These are phyloP conservation scores for Ophioninae sp. DNA, from an alignment of 2,888 invertebrate genomes.

Conservation along the genomic window DNA sequence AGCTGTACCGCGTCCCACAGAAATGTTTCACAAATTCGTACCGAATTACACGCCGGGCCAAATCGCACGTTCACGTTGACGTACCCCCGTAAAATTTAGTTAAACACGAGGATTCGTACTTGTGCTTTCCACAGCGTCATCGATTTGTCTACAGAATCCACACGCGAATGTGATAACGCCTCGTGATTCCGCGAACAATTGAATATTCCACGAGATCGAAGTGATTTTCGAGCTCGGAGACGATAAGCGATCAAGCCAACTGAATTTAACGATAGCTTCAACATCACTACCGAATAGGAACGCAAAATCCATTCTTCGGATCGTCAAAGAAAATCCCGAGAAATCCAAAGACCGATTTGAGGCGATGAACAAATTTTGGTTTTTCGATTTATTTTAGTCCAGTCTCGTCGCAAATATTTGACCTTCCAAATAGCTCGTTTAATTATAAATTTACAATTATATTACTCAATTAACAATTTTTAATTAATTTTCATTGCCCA, in stretches of 20 bases:
- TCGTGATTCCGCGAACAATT: slow-evolving; percentile 24
- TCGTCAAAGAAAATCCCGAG: too few species aligned
- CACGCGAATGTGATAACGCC: slow-evolving; percentile 40
- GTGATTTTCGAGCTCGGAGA: slow-evolving; percentile 1
- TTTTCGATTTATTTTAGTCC: too few species aligned
- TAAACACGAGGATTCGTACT: slow-evolving; percentile 23
- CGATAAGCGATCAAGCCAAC: background rate
- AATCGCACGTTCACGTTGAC: slow-evolving; percentile 48
- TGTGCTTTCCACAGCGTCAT: slow-evolving; percentile 2
- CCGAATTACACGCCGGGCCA: slow-evolving; percentile 47
- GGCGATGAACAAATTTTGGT: too few species aligned
- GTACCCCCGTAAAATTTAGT: slow-evolving; percentile 23
- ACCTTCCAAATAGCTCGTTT: too few species aligned
- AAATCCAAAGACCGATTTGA: too few species aligned
- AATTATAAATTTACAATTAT: too few species aligned
- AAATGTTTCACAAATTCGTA: slow-evolving; percentile 62
- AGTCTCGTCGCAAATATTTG: too few species aligned
- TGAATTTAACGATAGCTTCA: background rate
- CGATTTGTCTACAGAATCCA: slow-evolving; percentile 38
- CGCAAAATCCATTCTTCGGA: too few species aligned
- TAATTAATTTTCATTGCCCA: too few species aligned
- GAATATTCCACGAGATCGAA: slow-evolving; percentile 22
- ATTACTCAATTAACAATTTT: too few species aligned
- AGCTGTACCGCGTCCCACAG: slow-evolving; percentile 48
- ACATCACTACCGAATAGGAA: too few species aligned